These are phyloP conservation scores for Ichneumoninae sp. DNA, from an alignment of 2,888 invertebrate species.

Conservation along the genomic window DNA sequence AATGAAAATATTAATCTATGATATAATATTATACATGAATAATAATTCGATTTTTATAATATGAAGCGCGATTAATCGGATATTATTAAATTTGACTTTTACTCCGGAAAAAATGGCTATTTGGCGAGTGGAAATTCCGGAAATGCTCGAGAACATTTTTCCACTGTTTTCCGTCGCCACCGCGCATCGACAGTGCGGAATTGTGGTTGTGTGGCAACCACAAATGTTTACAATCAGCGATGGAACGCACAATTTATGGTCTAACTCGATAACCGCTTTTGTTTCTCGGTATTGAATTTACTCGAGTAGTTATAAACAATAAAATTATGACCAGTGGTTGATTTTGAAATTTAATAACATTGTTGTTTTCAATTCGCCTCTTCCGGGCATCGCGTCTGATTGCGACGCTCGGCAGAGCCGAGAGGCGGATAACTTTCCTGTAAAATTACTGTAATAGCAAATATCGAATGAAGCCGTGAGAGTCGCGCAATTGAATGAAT, in stretches of 20 bases:
- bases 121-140: too few relatives aligned
- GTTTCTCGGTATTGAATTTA: slow-evolving; percentile 18
- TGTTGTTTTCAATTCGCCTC: background rate
- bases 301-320: background rate
- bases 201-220: slow-evolving; percentile 20
- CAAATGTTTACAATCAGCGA: slow-evolving; percentile 42
- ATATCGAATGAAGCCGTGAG: slow-evolving; percentile 37
- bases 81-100: too few relatives aligned
- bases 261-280: slow-evolving; percentile 29
- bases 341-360: slow-evolving; percentile 3
- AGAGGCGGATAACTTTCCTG: background rate
- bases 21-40: too few relatives aligned
- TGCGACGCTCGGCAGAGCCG: background rate
- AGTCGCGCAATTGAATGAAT: slow-evolving; percentile 14
- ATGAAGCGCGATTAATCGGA: too few relatives aligned
- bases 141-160: too few relatives aligned
- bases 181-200: background rate
- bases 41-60: too few relatives aligned
- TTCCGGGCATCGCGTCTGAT: background rate
- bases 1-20: too few relatives aligned
- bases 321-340: background rate
- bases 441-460: slow-evolving; percentile 31
- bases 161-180: too few relatives aligned
- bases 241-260: slow-evolving; percentile 5
- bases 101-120: too few relatives aligned